phyloP scores from a whole-genome alignment of 2,113 vertebrate genomes.

The Fregata magnificens region DNA sequence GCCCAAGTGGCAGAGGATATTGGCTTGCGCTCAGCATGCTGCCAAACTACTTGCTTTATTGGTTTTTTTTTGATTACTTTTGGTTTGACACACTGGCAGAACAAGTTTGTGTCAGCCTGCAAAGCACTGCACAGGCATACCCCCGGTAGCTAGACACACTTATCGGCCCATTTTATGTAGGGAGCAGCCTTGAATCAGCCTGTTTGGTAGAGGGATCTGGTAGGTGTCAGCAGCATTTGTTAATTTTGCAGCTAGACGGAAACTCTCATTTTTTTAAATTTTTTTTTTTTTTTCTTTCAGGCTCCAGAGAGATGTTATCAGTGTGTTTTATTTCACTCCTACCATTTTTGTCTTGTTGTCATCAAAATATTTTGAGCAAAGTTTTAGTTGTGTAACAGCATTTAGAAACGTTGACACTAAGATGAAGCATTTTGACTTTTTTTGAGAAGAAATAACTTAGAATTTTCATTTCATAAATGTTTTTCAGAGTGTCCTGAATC shows the following conservation, averaged over 20 bases:
- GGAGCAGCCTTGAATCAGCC: not conserved
- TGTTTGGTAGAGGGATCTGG: not conserved
- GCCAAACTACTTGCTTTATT: not conserved
- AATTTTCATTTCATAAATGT: not conserved
- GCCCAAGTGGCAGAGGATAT: not conserved
- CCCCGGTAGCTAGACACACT: not conserved
- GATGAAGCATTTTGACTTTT: not conserved
- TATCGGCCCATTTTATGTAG: not conserved
- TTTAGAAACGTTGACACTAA: not conserved
- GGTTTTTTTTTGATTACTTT: not conserved
- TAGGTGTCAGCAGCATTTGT: not conserved
- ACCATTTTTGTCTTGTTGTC: not conserved
- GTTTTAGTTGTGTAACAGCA: not conserved
- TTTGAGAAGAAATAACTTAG: not conserved
- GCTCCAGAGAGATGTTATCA: not conserved
- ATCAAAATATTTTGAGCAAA: not conserved
- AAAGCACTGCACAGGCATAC: not conserved
- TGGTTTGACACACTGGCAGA: not conserved
- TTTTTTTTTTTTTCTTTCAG: not conserved
- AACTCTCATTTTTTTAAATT: not conserved
- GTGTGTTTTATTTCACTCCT: not conserved
- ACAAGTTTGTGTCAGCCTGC: not conserved
- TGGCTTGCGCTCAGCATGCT: not conserved
- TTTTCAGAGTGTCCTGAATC: not conserved
- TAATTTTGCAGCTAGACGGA: not conserved